Conservation (phyloP, 2,888 invertebrate genomes). For the Diadegma fenestrale region DNA sequence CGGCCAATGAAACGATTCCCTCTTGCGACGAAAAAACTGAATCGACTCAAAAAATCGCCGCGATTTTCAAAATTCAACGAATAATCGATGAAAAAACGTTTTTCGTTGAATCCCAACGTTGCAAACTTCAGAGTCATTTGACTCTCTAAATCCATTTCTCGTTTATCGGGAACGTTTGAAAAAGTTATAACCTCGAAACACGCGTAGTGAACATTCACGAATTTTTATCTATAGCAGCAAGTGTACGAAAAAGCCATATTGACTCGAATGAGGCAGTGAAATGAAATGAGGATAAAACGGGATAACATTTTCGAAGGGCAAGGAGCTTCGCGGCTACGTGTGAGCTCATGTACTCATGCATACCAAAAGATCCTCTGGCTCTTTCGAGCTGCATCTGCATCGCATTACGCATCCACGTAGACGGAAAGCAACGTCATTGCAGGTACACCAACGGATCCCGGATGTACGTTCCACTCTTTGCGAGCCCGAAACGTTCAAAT, state of each 20-base stretch:
- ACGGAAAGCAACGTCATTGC: slow-evolving; percentile 19
- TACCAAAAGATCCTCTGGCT: slow-evolving; percentile 33
- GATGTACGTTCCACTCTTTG: slow-evolving; percentile 3
- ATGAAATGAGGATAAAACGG: neutral
- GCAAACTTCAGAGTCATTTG: too few relatives aligned
- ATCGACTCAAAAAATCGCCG: too few relatives aligned
- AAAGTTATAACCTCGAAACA: neutral
- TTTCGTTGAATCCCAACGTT: too few relatives aligned
- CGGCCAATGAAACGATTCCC: too few relatives aligned
- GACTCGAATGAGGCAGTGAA: neutral
- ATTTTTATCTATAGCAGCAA: neutral
- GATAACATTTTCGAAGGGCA: slow-evolving; percentile 1
- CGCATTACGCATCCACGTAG: slow-evolving; percentile 29
- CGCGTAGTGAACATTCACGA: neutral
- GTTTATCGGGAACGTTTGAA: neutral
- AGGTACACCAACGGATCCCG: neutral
- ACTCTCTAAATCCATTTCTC: neutral
- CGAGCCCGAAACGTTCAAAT: slow-evolving; percentile 4
- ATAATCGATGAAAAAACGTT: too few relatives aligned
- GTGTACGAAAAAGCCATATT: neutral
- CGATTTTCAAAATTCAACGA: too few relatives aligned
- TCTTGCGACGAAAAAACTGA: too few relatives aligned
- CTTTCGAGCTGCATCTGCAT: slow-evolving; percentile 45
- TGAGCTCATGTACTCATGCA: slow-evolving; percentile 18
- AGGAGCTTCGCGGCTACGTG: slow-evolving; percentile 19